These are phyloP conservation scores for Tangara arthus DNA, from an alignment of 2,797 vertebrate genomes.

Conservation along the genomic window DNA sequence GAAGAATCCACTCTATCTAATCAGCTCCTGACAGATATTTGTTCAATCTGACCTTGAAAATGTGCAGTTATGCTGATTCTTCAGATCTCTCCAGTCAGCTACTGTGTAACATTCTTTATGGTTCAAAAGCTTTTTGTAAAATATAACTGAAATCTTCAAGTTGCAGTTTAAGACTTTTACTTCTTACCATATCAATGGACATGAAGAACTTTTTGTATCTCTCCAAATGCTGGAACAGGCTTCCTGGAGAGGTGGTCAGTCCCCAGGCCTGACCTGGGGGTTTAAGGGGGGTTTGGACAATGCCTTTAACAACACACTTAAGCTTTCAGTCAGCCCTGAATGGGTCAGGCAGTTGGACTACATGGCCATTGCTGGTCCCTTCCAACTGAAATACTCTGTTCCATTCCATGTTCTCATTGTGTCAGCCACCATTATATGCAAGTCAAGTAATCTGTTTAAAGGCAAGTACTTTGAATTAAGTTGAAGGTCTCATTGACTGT, in stretches of 20 bases:
- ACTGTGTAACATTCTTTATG: background rate
- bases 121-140: background rate
- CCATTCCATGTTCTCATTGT: background rate
- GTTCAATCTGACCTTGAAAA: background rate
- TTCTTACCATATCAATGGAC: background rate
- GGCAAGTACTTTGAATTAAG: background rate
- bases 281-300: background rate
- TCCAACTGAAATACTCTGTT: background rate
- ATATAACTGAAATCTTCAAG: background rate
- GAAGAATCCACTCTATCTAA: background rate
- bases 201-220: background rate
- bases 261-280: background rate
- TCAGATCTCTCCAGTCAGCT: background rate
- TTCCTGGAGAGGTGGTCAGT: background rate
- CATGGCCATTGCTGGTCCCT: background rate
- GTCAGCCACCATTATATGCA: background rate
- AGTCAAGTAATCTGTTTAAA: background rate
- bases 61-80: background rate
- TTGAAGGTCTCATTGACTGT: background rate
- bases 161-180: background rate
- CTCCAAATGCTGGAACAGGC: background rate
- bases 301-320: background rate
- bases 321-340: background rate
- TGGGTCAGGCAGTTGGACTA: background rate
- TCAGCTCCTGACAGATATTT: conserved; percentile 4